phyloP scores from a whole-genome alignment of 2,888 invertebrate genomes.

The Chaetogeoica ovagalla region DNA sequence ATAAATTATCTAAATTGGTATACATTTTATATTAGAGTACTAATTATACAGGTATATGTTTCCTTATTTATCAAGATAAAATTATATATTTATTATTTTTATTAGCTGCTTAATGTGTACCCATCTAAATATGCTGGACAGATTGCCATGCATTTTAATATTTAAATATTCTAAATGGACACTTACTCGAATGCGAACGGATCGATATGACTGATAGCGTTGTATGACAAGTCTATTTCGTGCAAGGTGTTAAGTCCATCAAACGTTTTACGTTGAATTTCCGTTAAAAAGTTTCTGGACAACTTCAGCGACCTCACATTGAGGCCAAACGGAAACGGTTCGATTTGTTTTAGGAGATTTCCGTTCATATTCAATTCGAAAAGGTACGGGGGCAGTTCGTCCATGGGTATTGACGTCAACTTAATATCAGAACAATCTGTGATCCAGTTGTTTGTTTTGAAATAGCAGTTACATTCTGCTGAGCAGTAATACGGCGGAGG shows the following conservation, averaged over 20 bases:
- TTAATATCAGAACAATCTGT: background rate
- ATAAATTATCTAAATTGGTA: no score
- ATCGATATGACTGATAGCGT: background rate
- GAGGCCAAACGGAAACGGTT: background rate
- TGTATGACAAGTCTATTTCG: background rate
- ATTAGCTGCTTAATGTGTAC: no score
- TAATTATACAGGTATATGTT: no score
- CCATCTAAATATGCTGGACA: no score
- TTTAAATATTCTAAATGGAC: background rate
- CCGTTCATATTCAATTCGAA: background rate
- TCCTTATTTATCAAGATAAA: no score
- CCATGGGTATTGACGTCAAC: background rate
- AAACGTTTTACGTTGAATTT: background rate
- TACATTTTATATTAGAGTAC: no score
- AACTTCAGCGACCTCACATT: background rate
- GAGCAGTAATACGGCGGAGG: background rate
- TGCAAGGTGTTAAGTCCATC: background rate
- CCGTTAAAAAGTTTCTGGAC: background rate
- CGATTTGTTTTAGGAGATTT: background rate
- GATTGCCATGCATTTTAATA: no score
- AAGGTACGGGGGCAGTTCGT: background rate
- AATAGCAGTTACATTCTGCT: background rate
- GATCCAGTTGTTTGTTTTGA: background rate
- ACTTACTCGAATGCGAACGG: background rate
- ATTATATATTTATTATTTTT: no score